Conservation (phyloP, 1,140 invertebrate species). For the Diorhabda carinulata region DNA sequence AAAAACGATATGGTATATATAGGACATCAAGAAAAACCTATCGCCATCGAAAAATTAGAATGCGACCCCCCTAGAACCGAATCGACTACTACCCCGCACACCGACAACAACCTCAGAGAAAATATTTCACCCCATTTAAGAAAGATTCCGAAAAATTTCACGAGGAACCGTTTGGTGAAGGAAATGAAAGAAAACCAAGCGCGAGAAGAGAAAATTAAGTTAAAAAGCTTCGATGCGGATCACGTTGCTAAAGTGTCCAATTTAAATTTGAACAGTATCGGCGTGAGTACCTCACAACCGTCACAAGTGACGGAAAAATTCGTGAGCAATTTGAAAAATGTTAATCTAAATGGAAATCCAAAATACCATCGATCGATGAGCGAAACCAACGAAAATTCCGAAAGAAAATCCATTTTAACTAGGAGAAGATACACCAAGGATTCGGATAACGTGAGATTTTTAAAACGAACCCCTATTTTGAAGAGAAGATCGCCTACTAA, state of each 20-base stretch:
- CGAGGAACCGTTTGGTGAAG: conserved; percentile 37
- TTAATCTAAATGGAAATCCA: conserved; percentile 6
- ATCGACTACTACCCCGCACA: conserved; percentile 6
- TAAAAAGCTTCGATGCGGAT: background rate
- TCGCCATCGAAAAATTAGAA: conserved; percentile 32
- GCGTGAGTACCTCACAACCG: conserved; percentile 20
- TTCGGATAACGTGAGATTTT: conserved; percentile 17
- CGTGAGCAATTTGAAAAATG: conserved; percentile 26
- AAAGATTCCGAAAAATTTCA: conserved; percentile 45
- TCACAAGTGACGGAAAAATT: conserved; percentile 40
- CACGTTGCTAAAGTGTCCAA: conserved; percentile 26
- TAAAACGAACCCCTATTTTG: conserved; percentile 30
- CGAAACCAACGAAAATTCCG: conserved; percentile 1
- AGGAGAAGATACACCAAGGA: conserved; percentile 24
- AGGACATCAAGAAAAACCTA: conserved; percentile 31
- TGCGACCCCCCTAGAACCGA: conserved; percentile 17
- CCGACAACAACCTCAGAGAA: conserved; percentile 30
- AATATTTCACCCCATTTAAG: conserved; percentile 33
- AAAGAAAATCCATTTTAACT: conserved; percentile 19
- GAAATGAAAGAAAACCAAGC: conserved; percentile 22
- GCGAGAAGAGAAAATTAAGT: background rate
- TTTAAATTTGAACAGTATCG: conserved; percentile 35
- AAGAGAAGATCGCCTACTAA: conserved; percentile 11
- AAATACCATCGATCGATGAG: conserved; percentile 5
- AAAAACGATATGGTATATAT: conserved; percentile 37